Evolutionary conservation across 2,797 vertebrate genomes (phyloP).

Genomic region (Scarus forsteni): DNA sequence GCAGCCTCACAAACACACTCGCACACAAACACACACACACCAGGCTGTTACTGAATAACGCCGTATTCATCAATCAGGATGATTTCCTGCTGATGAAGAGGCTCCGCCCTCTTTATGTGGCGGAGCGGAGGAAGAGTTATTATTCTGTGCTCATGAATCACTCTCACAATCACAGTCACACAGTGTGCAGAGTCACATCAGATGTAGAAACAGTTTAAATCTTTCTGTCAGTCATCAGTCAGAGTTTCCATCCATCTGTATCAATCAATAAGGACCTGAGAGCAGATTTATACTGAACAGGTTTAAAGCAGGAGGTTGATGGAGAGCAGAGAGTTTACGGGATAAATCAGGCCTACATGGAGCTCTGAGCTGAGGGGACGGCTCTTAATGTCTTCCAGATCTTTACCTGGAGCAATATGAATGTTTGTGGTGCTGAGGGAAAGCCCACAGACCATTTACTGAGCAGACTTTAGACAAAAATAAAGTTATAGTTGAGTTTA

Average conservation of each 20-base stretch:
- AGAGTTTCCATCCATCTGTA: neutral
- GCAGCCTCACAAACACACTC: neutral
- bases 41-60: neutral
- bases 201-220: neutral
- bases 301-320: too few relatives aligned
- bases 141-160: neutral
- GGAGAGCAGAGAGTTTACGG: too few relatives aligned
- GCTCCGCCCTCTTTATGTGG: neutral
- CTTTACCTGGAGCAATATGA: too few relatives aligned
- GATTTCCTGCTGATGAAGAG: neutral
- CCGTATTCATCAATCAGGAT: neutral
- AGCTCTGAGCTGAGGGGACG: too few relatives aligned
- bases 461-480: too few relatives aligned
- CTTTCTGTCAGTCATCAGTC: neutral
- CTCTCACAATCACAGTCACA: neutral
- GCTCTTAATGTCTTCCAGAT: too few relatives aligned
- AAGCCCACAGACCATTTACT: too few relatives aligned
- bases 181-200: conserved; percentile 8
- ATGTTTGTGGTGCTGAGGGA: too few relatives aligned
- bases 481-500: too few relatives aligned
- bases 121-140: neutral
- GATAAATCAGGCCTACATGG: too few relatives aligned
- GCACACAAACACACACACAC: neutral
- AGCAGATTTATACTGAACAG: neutral
- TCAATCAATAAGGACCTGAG: neutral